Evolutionary conservation across 2,888 invertebrate species (phyloP), one percentile per base, ranked within the genome.

Genomic region (Tricholauxania praeusta): DNA sequence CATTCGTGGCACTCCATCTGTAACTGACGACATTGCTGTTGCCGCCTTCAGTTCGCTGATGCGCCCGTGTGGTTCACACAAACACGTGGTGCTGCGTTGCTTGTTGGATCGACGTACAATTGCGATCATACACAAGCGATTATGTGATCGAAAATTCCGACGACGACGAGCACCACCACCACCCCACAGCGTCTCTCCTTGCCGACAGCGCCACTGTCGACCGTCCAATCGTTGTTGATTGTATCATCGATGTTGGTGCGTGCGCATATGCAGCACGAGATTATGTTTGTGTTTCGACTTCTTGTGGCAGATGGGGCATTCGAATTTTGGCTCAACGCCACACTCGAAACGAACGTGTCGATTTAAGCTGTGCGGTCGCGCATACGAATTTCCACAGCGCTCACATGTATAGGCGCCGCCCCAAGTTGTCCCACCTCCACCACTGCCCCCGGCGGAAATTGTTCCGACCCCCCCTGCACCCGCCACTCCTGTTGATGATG

Each of bases 281-380:
- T 87, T 87, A 79, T 87, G 87, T 85, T 88, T 88, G 81, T 88
- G 88, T 82, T 88, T 88, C 62, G 88, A 91, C 80, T 89, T 90
- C 84, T 90, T 90, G 81, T 90, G 89, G 83, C 91, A 91, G 79
- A 90, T 88, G 52, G 89, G 89, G 77, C 91, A 91, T 76, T 90
- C 89, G 82, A 91, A 91, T 79, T 89, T 89, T 1, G 91, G 91
- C 78, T 90, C 91, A 72, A 89, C 88, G 69, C 90, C 90, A 78
- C 91, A 91, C 79, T 91, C 91, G 82, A 90, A 90, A 73, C 89
- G 88, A 72, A 90, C 88, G 80, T 91, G 91, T 66, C 90, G 86
- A 79, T 89, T 91, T 28, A 89, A 82, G 79, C 87, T 90, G 78
- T 90, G 90, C 17, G 89, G 88, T 49, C 90, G 87, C 12, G 90